Evolutionary conservation across 2,797 vertebrate genomes (phyloP).

Genomic region (Halcyon chelicuti): DNA sequence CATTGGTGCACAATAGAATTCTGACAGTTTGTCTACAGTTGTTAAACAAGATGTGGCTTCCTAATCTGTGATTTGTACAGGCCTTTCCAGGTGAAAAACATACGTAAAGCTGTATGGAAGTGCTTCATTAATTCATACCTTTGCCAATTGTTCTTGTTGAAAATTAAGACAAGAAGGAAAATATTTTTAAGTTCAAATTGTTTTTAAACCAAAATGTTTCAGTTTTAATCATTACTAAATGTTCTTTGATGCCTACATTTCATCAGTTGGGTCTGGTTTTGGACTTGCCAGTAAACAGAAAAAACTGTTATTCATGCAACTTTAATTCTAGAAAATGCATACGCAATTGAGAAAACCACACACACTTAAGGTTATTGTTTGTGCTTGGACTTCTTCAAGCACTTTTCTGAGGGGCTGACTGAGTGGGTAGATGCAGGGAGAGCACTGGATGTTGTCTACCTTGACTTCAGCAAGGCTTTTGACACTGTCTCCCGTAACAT

Average conservation of each 20-base stretch:
- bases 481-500: no score
- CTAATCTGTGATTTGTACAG: background rate
- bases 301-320: background rate
- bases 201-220: background rate
- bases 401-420: background rate
- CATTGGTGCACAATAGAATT: background rate
- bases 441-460: no score
- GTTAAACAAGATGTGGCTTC: background rate
- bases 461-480: no score
- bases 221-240: background rate
- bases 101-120: background rate
- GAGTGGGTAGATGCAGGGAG: no score
- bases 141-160: background rate
- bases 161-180: background rate
- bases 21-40: background rate
- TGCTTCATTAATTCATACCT: background rate
- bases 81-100: background rate
- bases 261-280: background rate
- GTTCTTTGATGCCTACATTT: background rate
- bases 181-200: background rate
- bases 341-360: background rate
- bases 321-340: slow-evolving; percentile 25
- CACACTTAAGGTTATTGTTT: background rate
- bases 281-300: background rate
- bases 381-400: background rate